Evolutionary conservation across 2,888 invertebrate species (phyloP).

Genomic region (Drosophila limbata): DNA sequence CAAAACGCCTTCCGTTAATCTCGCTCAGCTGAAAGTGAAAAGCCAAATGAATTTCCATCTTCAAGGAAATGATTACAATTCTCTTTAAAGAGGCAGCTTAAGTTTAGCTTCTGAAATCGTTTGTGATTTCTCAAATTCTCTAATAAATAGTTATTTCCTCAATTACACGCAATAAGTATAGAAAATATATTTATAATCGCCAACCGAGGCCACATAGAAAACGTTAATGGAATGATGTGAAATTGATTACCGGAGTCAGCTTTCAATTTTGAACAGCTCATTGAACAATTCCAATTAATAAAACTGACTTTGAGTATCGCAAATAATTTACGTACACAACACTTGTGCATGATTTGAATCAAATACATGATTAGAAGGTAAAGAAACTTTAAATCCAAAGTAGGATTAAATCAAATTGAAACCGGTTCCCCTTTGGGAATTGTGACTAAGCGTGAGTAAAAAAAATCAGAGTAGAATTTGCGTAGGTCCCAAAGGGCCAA

Average conservation of each 20-base stretch:
- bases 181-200: constrained; percentile 5
- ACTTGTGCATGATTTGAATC: constrained; percentile 3
- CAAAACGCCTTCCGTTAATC: constrained; percentile 34
- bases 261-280: constrained; percentile 46
- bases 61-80: constrained; percentile 5
- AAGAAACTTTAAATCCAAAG: background rate
- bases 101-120: background rate
- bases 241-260: constrained; percentile 48
- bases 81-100: background rate
- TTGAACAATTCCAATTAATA: constrained; percentile 47
- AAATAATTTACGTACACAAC: constrained; percentile 16
- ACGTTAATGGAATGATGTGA: constrained; percentile 45
- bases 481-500: constrained; percentile 54
- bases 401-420: constrained; percentile 29
- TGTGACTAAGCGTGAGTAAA: background rate
- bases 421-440: constrained; percentile 50
- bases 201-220: constrained; percentile 9
- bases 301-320: constrained; percentile 33
- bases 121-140: background rate
- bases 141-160: constrained; percentile 17
- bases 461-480: constrained; percentile 26
- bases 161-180: constrained; percentile 4
- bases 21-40: constrained; percentile 13
- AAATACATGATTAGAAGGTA: background rate
- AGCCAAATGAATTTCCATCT: constrained; percentile 7